phyloP scores from a whole-genome alignment of 2,888 invertebrate species.

The Oscheius sp. region DNA sequence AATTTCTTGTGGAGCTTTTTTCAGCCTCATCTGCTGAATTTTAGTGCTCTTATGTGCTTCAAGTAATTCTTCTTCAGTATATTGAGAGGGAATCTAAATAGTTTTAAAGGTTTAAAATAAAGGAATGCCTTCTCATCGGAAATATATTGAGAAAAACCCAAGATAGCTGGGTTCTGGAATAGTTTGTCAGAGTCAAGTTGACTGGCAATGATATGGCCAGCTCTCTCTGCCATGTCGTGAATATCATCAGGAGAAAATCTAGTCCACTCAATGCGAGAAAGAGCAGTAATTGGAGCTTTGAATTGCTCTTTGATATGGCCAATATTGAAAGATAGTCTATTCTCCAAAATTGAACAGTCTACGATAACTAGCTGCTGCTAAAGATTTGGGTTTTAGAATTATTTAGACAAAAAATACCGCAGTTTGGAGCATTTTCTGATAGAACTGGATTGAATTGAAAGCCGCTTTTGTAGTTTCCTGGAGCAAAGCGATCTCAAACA shows the following conservation, averaged over 20 bases:
- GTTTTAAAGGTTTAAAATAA: not conserved
- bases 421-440: constrained; percentile 29
- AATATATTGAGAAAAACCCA: not conserved
- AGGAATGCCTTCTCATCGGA: constrained; percentile 27
- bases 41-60: not conserved
- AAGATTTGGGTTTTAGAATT: not conserved
- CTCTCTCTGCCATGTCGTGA: constrained; percentile 20
- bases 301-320: constrained; percentile 22
- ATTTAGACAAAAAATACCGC: not conserved
- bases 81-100: not conserved
- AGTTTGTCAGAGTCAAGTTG: constrained; percentile 23
- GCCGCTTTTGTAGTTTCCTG: constrained; percentile 48
- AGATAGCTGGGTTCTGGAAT: not conserved
- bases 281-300: constrained; percentile 20
- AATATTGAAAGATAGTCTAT: constrained; percentile 8
- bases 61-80: constrained; percentile 12
- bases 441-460: constrained; percentile 39
- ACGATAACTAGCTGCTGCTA: constrained; percentile 7
- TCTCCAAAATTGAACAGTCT: constrained; percentile 16
- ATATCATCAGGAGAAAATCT: constrained; percentile 20
- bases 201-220: constrained; percentile 4
- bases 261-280: constrained; percentile 27
- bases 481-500: constrained; percentile 42
- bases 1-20: constrained; percentile 24
- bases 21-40: constrained; percentile 6